Base-by-base conservation (phyloP, 2,113 vertebrate species). In the Pseudopipra pipra region DNA sequence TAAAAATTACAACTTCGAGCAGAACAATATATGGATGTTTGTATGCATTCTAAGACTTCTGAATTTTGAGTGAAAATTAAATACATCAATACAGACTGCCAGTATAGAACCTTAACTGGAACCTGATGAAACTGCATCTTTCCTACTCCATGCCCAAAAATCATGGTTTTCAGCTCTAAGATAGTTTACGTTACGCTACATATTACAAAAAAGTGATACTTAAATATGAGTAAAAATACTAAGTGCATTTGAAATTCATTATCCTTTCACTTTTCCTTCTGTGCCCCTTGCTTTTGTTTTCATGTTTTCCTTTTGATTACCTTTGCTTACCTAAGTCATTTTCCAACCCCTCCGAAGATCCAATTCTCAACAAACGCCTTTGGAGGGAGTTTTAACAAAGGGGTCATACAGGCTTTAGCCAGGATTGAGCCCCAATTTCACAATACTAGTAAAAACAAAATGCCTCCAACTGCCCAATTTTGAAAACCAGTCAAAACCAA, bases 51-150 rank as follows among this genome's bases (percentile, higher is more conserved):
- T 91, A 86, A 88, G 68, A 14, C 56, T 89, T 92, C 58, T 92
- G 90, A 94, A 95, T 94, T 92, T 94, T 90, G 59, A 96, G 61
- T 68, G 79, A 92, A 96, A 93, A 97, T 96, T 96, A 93, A 95
- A 84, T 78, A 72, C 72, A 86, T 95, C 87, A 88, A 8, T 75
- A 80, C 46, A 68, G 31, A 30, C 39, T 90, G 74, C 39, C 82
- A 86, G 47, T 80, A 63, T 9, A 31, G 39, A 88, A 83, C 51
- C 47, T 94, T 73, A 74, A 79, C 59, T 0, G 0, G 27, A 90
- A 90, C 51, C 39, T 56, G 43, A 84, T 71, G 55, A 93, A 96
- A 96, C 67, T 63, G 31, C 33, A 44, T 47, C 20, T 86, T 94
- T 95, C 31, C 72, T 28, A 49, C 67, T 77, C 79, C n/a, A 7